Percentiles rank a stretch among this genome's conserved stretches.
phyloP scores from a whole-genome alignment of 2,113 vertebrate genomes.

The Paedocypris sp. region DNA sequence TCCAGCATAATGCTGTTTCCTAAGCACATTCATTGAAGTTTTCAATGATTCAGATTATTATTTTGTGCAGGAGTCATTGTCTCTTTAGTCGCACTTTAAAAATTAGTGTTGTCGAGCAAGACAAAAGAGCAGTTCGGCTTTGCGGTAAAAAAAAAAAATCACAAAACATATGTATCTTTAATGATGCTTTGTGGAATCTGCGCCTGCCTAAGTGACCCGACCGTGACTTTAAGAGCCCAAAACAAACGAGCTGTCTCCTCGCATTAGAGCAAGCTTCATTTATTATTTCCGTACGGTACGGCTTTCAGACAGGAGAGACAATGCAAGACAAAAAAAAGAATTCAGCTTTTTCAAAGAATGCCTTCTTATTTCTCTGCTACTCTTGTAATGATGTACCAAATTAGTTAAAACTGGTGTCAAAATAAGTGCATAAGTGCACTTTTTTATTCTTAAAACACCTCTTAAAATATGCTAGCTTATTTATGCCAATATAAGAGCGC shows the following conservation, averaged over 20 bases:
- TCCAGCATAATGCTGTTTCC: background rate
- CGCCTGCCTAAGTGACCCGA: background rate
- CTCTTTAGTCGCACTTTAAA: background rate
- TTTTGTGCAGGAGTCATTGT: background rate
- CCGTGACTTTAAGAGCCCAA: background rate
- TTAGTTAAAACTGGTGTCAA: background rate
- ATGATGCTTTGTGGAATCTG: background rate
- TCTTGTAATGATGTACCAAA: background rate
- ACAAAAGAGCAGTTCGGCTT: background rate
- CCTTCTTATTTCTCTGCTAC: background rate
- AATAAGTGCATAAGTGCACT: background rate
- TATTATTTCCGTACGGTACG: background rate
- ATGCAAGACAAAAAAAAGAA: background rate
- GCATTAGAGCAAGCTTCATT: background rate
- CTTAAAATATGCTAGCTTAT: no score
- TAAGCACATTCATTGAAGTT: background rate
- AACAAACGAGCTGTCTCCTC: conserved; percentile 15
- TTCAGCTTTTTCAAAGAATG: background rate
- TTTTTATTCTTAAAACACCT: no score
- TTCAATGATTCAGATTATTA: background rate
- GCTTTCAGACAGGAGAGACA: background rate
- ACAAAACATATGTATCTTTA: background rate
- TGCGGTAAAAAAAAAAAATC: no score
- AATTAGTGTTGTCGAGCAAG: background rate
- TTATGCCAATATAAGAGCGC: no score